These are phyloP conservation scores for Drosophila lacertosa DNA, from an alignment of 1,140 invertebrate genomes.

Conservation along the genomic window DNA sequence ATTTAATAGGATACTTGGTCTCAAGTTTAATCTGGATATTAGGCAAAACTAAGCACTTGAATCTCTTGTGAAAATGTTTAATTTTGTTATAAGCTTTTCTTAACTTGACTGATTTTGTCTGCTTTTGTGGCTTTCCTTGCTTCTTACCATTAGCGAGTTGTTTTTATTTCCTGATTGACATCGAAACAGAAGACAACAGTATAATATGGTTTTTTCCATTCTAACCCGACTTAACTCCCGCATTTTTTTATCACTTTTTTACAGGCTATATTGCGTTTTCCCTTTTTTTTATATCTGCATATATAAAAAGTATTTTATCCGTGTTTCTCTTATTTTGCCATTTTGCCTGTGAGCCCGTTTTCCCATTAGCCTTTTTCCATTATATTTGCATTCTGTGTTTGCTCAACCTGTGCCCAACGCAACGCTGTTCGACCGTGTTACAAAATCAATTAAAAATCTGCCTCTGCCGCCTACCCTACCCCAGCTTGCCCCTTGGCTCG, in stretches of 20 bases:
- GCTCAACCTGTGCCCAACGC: conserved; percentile 24
- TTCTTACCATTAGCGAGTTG: no score
- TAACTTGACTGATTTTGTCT: no score
- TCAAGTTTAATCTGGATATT: background rate
- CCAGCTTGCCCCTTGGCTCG: background rate
- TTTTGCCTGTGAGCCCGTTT: conserved; percentile 3
- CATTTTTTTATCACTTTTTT: no score
- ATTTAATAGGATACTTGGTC: no score
- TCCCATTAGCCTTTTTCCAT: conserved; percentile 16
- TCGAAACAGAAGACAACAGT: no score
- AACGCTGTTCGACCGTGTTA: conserved; percentile 35
- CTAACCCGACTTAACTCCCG: no score
- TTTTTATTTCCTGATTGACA: no score
- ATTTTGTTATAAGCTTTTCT: background rate
- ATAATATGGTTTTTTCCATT: no score
- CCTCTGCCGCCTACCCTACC: background rate
- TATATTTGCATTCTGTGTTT: conserved; percentile 41
- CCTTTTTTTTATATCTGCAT: background rate
- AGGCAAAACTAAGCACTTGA: background rate
- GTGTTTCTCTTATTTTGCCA: background rate
- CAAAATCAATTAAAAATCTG: conserved; percentile 58
- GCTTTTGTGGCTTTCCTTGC: no score
- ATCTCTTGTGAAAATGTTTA: background rate
- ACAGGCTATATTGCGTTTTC: no score
- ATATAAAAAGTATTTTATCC: background rate